Percentiles rank a stretch among this genome's conserved stretches.
These are phyloP conservation scores for Arge pagana DNA, from an alignment of 2,888 invertebrate species.

Conservation along the genomic window DNA sequence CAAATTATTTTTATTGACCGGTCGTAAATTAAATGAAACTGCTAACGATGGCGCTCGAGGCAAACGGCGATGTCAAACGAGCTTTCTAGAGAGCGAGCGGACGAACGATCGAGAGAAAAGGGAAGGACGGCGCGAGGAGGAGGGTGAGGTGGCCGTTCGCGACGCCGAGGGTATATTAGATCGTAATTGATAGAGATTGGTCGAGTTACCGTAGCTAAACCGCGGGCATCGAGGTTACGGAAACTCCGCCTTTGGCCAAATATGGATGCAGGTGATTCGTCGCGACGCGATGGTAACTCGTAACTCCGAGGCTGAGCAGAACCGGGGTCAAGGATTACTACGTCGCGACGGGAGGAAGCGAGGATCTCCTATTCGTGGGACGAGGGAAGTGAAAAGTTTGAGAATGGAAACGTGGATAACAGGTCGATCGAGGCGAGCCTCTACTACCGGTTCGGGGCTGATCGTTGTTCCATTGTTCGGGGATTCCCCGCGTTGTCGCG, in stretches of 20 bases:
- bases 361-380: no score
- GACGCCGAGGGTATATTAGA: conserved; percentile 15
- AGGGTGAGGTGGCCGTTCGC: conserved; percentile 1
- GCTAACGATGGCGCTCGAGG: conserved; percentile 4
- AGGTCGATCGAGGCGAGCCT: no score
- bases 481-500: no score
- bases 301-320: no score
- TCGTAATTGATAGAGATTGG: conserved; percentile 21
- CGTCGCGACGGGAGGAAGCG: no score
- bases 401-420: no score
- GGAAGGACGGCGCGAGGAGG: not conserved
- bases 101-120: not conserved
- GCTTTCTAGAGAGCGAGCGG: not conserved
- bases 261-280: not conserved
- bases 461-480: no score
- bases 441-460: no score
- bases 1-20: conserved; percentile 19
- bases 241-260: not conserved
- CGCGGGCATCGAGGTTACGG: not conserved
- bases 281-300: not conserved
- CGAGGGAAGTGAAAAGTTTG: no score
- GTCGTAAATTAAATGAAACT: conserved; percentile 18
- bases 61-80: not conserved
- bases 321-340: no score
- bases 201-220: conserved; percentile 14